Base-by-base conservation (phyloP, 2,888 invertebrate genomes). In the Agapetus fuscipes region DNA sequence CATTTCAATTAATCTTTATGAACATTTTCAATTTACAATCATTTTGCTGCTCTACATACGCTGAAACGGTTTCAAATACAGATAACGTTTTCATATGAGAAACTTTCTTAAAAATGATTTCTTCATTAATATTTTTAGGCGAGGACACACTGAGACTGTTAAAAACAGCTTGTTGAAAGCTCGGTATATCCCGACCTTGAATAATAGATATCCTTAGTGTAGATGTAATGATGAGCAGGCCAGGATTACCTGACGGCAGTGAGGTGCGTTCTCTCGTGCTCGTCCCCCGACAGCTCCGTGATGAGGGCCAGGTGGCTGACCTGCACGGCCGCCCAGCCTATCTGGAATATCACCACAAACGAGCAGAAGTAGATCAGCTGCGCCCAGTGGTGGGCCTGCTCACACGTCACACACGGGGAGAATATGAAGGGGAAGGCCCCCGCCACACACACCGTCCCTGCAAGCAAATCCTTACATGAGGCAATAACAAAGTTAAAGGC, bases 321-420 rank as follows among this genome's bases (percentile, higher is more conserved):
- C 66, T 93, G 93, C 1, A 86, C 83, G 1, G 86, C 67, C 3
- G 93, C 91, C 93, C 93, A 93, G 11, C 93, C 93, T 62, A 93
- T 86, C 72, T 93, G 91, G 58, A 88, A 90, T 55, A 93, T 79
- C 30, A 80, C 61, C 35, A 87, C 82, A 56, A 87, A 86, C 35
- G 80, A 71, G 16, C 78, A 72, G 60, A 79, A 87, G 58, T 87
- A 87, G 51, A 80, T 67, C 57, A 87, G 64, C 60, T 83, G 77
- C 14, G 82, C 79, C 74, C 76, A 77, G 51, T 76, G 71, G 52
- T 77, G 71, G 30, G 78, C 64, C 39, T 61, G 54, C 15, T 72
- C 64, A 56, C 85, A 85, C 34, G 72, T 74, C 45, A 84, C 62
- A 56, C 87, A 89, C 30, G 76, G 72, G 3, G 81, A 74, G 62